phyloP scores from a whole-genome alignment of 2,113 vertebrate genomes.

The Micronycteris hirsuta region DNA sequence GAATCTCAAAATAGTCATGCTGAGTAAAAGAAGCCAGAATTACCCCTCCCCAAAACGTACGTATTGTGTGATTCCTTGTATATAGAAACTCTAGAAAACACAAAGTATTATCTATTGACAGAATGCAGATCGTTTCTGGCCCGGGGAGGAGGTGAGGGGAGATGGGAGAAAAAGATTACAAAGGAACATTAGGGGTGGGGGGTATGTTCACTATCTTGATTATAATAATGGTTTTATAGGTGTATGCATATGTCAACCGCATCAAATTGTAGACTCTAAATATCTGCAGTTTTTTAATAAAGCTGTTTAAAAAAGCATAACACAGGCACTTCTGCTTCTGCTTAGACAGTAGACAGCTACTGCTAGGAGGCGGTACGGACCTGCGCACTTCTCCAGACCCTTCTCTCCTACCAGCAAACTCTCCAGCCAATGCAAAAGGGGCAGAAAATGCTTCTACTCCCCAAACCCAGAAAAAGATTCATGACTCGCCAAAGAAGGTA shows the following conservation, averaged over 20 bases:
- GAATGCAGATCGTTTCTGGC: background rate
- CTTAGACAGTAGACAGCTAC: background rate
- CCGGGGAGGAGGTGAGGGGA: background rate
- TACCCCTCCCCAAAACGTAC: background rate
- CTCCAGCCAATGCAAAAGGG: rapidly evolving
- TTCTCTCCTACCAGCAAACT: background rate
- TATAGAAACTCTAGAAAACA: background rate
- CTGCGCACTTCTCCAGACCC: background rate
- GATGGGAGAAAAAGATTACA: background rate
- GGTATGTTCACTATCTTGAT: background rate
- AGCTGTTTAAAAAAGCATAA: background rate
- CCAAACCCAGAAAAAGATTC: background rate
- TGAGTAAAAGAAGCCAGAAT: background rate
- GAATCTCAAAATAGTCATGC: background rate
- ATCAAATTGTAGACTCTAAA: background rate
- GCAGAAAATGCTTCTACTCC: background rate
- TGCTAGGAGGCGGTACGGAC: background rate
- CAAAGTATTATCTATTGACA: background rate
- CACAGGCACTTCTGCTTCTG: background rate
- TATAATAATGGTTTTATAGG: background rate
- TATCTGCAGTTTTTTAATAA: background rate
- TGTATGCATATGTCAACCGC: background rate
- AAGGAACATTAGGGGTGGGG: no score
- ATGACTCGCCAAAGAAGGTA: background rate
- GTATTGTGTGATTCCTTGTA: background rate